Evolutionary conservation across 2,797 vertebrate genomes (phyloP), one percentile per base, ranked within the genome.

Genomic region (Enteromius trimaculatus): DNA sequence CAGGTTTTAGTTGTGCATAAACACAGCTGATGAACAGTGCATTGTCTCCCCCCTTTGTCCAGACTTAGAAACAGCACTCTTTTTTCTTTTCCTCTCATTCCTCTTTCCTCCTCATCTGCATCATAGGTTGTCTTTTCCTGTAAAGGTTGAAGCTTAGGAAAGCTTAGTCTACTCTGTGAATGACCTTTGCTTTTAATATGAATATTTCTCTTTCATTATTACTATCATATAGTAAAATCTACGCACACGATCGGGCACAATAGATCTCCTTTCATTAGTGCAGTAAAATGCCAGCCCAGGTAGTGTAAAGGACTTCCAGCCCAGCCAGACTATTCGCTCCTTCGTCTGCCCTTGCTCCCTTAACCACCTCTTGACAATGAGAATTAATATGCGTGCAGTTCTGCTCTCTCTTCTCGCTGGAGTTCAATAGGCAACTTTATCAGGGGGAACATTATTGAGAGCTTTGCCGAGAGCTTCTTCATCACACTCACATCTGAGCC

Each of bases 121-220:
- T 89, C 91, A 90, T 90, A 88, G 92, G 91, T 90, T 93, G 93
- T 94, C 94, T 95, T 94, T 94, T 95, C 93, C 92, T 93, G 92
- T 95, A 97, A 97, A 97, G 96, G 96, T 95, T 96, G 96, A 93
- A 96, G 96, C 96, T 97, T 96, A 98, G 94, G 77, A 92, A 95
- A 97, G 97, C 96, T 98, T 98, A 97, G 93, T 95, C 88, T 93
- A 93, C 93, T 95, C 93, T 93, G 92, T 90, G 92, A 96, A 93
- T 98, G 97, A 98, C 97, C 97, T 99, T 98, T 98, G 95, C 95
- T 96, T 97, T 98, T 97, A 97, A 97, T 98, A 97, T 96, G 96
- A 97, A 97, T 97, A 97, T 96, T 95, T 95, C 95, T 96, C 95
- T 97, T 96, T 96, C 96, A 95, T 89, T 85, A 87, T 97, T 95